These are phyloP conservation scores for Numenius arquata DNA, from an alignment of 2,113 vertebrate species.

Conservation along the genomic window DNA sequence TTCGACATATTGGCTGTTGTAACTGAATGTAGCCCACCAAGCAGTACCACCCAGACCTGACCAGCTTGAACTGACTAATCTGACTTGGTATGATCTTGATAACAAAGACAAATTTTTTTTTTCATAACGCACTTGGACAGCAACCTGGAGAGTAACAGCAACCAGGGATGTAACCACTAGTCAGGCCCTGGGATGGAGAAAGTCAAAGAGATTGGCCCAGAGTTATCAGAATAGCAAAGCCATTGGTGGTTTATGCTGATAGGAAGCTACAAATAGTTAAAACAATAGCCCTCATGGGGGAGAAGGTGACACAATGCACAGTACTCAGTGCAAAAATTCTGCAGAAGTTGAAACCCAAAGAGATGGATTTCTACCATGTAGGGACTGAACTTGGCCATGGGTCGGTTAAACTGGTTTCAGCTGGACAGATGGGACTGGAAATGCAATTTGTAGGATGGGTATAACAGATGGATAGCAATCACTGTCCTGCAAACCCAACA, in stretches of 20 bases:
- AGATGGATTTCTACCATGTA: background rate
- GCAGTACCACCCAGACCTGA: background rate
- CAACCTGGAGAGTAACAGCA: background rate
- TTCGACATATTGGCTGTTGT: background rate
- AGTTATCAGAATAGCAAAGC: background rate
- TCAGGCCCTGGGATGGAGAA: background rate
- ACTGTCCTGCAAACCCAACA: background rate
- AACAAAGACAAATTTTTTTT: background rate
- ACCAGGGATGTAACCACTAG: background rate
- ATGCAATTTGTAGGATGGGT: background rate
- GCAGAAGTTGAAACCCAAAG: background rate
- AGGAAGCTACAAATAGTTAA: background rate
- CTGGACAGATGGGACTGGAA: background rate
- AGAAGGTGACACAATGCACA: background rate
- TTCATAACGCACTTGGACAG: background rate
- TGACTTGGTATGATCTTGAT: background rate
- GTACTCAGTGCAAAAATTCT: background rate
- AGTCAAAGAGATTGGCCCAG: background rate
- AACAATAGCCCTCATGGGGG: background rate
- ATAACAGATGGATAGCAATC: background rate
- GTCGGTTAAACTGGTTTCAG: background rate
- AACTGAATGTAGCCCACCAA: background rate
- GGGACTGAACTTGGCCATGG: background rate
- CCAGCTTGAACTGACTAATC: background rate
- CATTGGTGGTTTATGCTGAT: background rate